Conservation (phyloP, 2,113 vertebrate species). For the Tupaia chinensis region DNA sequence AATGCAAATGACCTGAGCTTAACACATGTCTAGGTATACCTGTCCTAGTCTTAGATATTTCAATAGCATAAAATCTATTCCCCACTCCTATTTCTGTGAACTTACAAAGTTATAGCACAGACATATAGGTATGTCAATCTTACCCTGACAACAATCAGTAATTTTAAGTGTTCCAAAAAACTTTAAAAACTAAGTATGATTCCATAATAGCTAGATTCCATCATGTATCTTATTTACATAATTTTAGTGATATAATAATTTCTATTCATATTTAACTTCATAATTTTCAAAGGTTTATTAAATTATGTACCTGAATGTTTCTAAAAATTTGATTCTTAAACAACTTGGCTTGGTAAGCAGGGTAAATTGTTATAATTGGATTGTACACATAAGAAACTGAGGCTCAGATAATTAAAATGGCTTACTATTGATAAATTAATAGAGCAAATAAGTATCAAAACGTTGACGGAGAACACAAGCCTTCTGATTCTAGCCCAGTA, state of each 20-base stretch:
- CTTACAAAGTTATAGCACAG: neutral
- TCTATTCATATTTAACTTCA: neutral
- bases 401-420: neutral
- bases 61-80: neutral
- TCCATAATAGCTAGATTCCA: neutral
- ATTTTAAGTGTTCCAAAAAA: constrained; percentile 34
- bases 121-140: neutral
- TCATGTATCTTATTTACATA: neutral
- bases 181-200: neutral
- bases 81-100: neutral
- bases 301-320: neutral
- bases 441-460: neutral
- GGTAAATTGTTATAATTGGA: neutral
- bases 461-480: neutral
- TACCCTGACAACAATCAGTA: neutral
- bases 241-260: neutral
- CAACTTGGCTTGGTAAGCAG: rapidly evolving
- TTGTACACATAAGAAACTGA: neutral
- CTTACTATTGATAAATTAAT: neutral
- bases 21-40: too few species aligned
- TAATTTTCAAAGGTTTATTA: neutral
- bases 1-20: neutral
- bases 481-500: neutral
- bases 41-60: neutral
- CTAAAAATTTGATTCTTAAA: neutral